A percentile compares a stretch with the other conserved stretches of the same genome.
Evolutionary conservation across 2,113 vertebrate species (phyloP).

Genomic region (Lonchura striata): DNA sequence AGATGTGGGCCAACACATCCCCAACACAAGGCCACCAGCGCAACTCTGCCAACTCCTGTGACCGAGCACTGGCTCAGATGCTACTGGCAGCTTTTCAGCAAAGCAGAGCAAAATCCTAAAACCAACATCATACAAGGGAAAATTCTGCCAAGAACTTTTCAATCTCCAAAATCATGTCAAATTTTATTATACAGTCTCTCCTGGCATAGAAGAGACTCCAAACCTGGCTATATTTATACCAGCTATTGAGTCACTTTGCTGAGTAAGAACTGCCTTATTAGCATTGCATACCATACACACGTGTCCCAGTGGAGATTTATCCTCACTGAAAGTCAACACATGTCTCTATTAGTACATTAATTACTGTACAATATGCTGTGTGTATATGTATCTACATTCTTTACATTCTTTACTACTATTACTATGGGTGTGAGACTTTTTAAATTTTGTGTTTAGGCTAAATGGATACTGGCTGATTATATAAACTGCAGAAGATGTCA

Average conservation of each 20-base stretch:
- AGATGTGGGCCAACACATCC: neutral
- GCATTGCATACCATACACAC: neutral
- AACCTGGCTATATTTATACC: constrained; percentile 46
- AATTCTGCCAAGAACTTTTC: constrained; percentile 14
- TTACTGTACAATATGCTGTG: neutral
- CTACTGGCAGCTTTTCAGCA: neutral
- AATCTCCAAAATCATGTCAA: neutral
- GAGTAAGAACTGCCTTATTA: constrained; percentile 55
- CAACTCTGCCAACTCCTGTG: neutral
- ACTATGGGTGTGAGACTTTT: neutral
- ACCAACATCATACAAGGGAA: neutral
- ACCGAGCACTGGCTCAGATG: neutral
- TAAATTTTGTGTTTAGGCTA: neutral
- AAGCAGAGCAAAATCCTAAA: constrained; percentile 30
- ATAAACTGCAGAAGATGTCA: neutral
- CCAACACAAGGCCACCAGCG: neutral
- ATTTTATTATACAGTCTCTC: constrained; percentile 18
- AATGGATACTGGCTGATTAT: neutral
- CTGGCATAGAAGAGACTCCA: constrained; percentile 5
- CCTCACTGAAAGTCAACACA: constrained; percentile 21
- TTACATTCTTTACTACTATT: neutral
- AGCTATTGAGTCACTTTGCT: constrained; percentile 51
- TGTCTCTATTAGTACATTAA: constrained; percentile 17
- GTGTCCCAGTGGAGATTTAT: neutral
- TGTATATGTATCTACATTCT: neutral